A percentile compares a stretch with the other conserved stretches of the same genome.
Conservation (phyloP, 2,797 vertebrate species). For the Rhinoraja longicauda region DNA sequence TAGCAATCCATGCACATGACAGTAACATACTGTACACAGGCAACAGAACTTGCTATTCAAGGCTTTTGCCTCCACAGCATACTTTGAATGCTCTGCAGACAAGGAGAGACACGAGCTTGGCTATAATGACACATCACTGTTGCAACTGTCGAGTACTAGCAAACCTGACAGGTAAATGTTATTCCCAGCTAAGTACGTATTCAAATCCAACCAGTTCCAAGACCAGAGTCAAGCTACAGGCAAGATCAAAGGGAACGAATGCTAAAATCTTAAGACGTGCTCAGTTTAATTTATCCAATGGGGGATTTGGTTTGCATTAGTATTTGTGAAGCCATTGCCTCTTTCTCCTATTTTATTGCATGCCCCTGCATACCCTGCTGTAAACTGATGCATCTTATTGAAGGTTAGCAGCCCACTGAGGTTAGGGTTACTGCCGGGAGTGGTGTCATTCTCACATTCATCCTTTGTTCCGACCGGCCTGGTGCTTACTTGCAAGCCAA, state of each 20-base stretch:
- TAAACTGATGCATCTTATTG: not conserved
- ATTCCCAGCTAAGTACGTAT: not conserved
- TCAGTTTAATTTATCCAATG: conserved; percentile 15
- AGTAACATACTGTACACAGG: conserved; percentile 12
- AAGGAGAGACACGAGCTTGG: conserved; percentile 19
- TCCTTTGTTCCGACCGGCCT: too few species aligned
- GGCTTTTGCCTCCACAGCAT: not conserved
- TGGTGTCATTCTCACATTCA: too few species aligned
- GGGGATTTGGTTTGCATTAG: not conserved
- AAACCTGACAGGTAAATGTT: not conserved
- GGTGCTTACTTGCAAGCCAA: not conserved
- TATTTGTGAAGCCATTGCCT: not conserved
- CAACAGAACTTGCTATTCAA: not conserved
- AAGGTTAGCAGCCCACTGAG: not conserved
- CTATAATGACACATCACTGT: conserved; percentile 27
- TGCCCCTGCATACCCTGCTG: not conserved
- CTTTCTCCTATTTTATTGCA: not conserved
- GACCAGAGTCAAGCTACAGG: not conserved
- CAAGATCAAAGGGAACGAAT: not conserved
- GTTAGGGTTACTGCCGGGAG: not conserved
- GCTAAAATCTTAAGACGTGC: not conserved
- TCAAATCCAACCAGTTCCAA: not conserved
- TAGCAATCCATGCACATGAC: conserved; percentile 13
- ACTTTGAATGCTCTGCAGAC: conserved; percentile 5
- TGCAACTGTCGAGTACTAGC: not conserved